phyloP scores from a whole-genome alignment of 2,888 invertebrate species.

The Oscheius onirici region DNA sequence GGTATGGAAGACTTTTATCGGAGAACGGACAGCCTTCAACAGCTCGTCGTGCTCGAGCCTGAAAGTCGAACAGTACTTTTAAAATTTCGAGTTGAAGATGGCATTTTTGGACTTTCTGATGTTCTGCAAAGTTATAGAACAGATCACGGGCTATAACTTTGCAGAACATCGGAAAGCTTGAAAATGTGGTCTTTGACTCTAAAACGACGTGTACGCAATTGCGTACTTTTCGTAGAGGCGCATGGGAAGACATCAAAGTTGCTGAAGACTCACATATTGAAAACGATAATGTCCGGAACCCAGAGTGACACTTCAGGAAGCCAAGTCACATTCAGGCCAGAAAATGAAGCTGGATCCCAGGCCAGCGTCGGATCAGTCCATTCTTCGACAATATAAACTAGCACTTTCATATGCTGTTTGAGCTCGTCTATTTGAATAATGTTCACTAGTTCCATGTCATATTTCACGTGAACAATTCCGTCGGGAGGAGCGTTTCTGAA shows the following conservation, averaged over 20 bases:
- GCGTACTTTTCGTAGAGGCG: too few relatives aligned
- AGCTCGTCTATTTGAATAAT: conserved; percentile 60
- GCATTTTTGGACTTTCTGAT: neutral
- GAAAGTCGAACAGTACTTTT: conserved; percentile 11
- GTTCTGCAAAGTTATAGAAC: too few relatives aligned
- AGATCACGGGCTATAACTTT: too few relatives aligned
- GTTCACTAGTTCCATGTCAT: conserved; percentile 62
- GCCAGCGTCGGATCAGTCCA: conserved; percentile 86
- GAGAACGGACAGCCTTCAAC: conserved; percentile 57
- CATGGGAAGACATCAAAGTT: too few relatives aligned
- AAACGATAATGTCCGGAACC: conserved; percentile 87
- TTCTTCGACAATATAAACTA: conserved; percentile 72
- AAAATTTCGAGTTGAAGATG: neutral
- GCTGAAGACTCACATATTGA: conserved; percentile 86
- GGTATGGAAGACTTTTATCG: conserved; percentile 51
- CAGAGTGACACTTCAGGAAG: conserved; percentile 85
- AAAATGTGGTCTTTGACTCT: too few relatives aligned
- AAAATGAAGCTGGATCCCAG: conserved; percentile 87
- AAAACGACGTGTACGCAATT: too few relatives aligned
- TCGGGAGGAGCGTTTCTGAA: conserved; percentile 62
- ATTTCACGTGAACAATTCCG: conserved; percentile 54
- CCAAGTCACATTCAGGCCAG: conserved; percentile 83
- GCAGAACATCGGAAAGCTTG: too few relatives aligned
- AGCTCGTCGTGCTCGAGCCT: conserved; percentile 60
- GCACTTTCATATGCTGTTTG: conserved; percentile 60